Conservation (phyloP, 2,888 invertebrate species). For the Agapetus fuscipes region DNA sequence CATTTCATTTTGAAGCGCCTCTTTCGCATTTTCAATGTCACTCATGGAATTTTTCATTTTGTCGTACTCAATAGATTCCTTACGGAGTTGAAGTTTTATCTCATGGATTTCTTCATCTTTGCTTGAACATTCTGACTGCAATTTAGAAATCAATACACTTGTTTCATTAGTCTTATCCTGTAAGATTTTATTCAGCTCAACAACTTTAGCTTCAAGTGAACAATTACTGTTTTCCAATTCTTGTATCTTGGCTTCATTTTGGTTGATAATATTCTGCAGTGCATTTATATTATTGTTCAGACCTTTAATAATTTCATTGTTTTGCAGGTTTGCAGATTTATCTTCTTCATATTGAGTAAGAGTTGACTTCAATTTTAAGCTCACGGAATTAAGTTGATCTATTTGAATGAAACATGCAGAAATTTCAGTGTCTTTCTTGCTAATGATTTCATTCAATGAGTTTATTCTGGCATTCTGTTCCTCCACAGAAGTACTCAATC, state of each 20-base stretch:
- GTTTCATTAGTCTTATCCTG: slow-evolving; percentile 37
- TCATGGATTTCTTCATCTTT: slow-evolving; percentile 47
- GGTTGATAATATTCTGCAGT: slow-evolving; percentile 35
- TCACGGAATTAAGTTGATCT: slow-evolving; percentile 42
- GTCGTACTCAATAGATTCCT: slow-evolving; percentile 53
- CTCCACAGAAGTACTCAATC: slow-evolving; percentile 2
- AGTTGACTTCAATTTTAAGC: slow-evolving; percentile 43
- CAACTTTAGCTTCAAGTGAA: slow-evolving; percentile 32
- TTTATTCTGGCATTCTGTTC: slow-evolving; percentile 7
- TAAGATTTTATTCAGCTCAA: slow-evolving; percentile 36
- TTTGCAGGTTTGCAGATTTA: slow-evolving; percentile 38
- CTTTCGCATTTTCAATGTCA: slow-evolving; percentile 39
- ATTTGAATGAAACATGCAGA: slow-evolving; percentile 45
- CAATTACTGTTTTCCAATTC: slow-evolving; percentile 30
- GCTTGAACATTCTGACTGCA: slow-evolving; percentile 40
- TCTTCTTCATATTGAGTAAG: slow-evolving; percentile 41
- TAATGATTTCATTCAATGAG: slow-evolving; percentile 23
- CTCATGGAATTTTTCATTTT: slow-evolving; percentile 50
- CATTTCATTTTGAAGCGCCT: slow-evolving; percentile 41
- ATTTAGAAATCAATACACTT: slow-evolving; percentile 37
- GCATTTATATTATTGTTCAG: slow-evolving; percentile 44
- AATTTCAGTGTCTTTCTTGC: slow-evolving; percentile 40
- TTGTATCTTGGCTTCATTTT: slow-evolving; percentile 35
- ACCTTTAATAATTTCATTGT: slow-evolving; percentile 41
- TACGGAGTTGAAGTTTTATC: slow-evolving; percentile 43